Percentiles rank a stretch among this genome's conserved stretches.
These are phyloP conservation scores for Drosophila imparisetae DNA, from an alignment of 2,888 invertebrate genomes.

Conservation along the genomic window DNA sequence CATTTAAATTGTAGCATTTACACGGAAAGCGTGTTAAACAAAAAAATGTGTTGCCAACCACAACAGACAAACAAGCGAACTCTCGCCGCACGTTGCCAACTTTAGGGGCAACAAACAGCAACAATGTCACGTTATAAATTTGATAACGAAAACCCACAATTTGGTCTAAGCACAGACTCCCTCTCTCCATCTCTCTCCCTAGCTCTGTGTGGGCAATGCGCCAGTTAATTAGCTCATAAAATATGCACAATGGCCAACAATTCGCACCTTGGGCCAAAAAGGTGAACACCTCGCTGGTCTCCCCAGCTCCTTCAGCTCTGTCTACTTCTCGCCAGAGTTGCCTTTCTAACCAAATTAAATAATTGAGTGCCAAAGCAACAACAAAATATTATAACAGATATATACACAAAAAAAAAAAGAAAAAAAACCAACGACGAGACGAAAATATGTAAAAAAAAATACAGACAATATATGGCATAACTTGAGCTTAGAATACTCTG, in stretches of 20 bases:
- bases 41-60: constrained; percentile 34
- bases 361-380: constrained; percentile 72
- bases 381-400: constrained; percentile 24
- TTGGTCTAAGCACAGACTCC: constrained; percentile 7
- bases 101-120: constrained; percentile 22
- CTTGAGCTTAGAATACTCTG: neutral
- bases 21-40: constrained; percentile 2
- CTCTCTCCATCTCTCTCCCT: neutral
- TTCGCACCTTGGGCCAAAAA: constrained; percentile 69
- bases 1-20: constrained; percentile 14
- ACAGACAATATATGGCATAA: neutral
- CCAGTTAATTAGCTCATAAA: constrained; percentile 79
- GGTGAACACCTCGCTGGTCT: constrained; percentile 26
- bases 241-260: constrained; percentile 75
- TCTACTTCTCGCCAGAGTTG: neutral
- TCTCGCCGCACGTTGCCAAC: constrained; percentile 34
- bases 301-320: neutral
- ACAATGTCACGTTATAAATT: constrained; percentile 25
- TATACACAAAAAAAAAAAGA: constrained; percentile 1
- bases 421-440: neutral
- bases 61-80: constrained; percentile 28
- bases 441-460: neutral
- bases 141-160: constrained; percentile 27
- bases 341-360: constrained; percentile 52
- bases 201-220: constrained; percentile 54